Conservation (phyloP, 1,140 invertebrate genomes). For the Achroia grisella region DNA sequence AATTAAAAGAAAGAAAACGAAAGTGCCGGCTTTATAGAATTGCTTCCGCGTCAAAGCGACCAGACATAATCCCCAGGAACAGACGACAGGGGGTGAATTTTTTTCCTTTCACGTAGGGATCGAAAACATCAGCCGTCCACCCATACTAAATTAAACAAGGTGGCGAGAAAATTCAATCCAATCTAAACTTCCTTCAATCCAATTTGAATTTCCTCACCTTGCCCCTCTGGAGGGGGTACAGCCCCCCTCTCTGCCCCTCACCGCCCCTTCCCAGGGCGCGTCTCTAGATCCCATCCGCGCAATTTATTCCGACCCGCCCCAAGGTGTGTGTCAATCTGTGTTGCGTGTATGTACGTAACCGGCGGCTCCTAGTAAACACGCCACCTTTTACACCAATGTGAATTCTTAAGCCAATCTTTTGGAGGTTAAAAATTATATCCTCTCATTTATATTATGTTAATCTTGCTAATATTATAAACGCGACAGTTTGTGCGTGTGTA, state of each 20-base stretch:
- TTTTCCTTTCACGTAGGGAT: conserved; percentile 7
- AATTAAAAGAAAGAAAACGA: background rate
- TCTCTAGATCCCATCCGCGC: conserved; percentile 18
- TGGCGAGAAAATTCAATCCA: conserved; percentile 65
- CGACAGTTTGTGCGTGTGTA: too few relatives aligned
- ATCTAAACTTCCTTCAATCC: conserved; percentile 67
- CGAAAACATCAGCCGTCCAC: conserved; percentile 16
- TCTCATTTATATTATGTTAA: too few relatives aligned
- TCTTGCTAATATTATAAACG: too few relatives aligned
- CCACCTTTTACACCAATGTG: too few relatives aligned
- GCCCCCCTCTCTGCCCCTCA: conserved; percentile 10
- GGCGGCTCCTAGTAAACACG: too few relatives aligned
- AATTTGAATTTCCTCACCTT: conserved; percentile 56
- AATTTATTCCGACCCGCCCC: conserved; percentile 35
- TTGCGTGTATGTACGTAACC: background rate
- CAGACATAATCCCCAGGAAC: too few relatives aligned
- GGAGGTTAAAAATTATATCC: too few relatives aligned
- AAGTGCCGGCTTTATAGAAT: background rate
- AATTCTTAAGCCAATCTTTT: too few relatives aligned
- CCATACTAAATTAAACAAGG: conserved; percentile 62
- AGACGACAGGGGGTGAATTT: background rate
- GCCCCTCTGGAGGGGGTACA: too few relatives aligned
- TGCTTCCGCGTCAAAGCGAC: too few relatives aligned
- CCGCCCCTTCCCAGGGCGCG: conserved; percentile 10
- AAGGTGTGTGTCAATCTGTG: background rate